Evolutionary conservation across 1,140 invertebrate genomes (phyloP).

Genomic region (Heliconius congener): DNA sequence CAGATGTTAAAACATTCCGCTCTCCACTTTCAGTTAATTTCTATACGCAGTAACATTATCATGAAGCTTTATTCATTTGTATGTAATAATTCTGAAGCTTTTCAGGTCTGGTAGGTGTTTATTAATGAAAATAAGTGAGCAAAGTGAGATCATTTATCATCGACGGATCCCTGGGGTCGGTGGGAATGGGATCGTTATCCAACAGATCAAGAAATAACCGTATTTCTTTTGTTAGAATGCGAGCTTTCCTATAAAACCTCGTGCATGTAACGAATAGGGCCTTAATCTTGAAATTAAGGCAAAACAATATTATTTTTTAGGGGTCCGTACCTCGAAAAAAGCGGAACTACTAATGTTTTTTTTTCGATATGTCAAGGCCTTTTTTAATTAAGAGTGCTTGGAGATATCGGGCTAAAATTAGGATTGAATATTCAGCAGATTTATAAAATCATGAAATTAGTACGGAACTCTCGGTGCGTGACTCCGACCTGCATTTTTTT

Average conservation of each 20-base stretch:
- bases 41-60: background rate
- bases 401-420: no score
- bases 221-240: slow-evolving; percentile 20
- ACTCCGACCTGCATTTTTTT: no score
- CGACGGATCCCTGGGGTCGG: background rate
- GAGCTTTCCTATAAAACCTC: background rate
- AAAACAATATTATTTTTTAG: background rate
- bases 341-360: no score
- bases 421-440: no score
- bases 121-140: slow-evolving; percentile 16
- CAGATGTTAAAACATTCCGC: no score
- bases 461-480: no score
- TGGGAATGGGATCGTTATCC: slow-evolving; percentile 21
- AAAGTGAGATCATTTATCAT: slow-evolving; percentile 18
- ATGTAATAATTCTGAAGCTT: background rate
- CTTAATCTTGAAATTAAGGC: background rate
- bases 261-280: background rate
- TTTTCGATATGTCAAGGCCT: no score
- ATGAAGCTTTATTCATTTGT: slow-evolving; percentile 15
- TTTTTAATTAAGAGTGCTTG: no score
- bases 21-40: background rate
- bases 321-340: no score
- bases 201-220: slow-evolving; percentile 22
- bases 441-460: no score
- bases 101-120: slow-evolving; percentile 11